phyloP scores from a whole-genome alignment of 1,140 invertebrate species.

The Aphidius gifuensis region DNA sequence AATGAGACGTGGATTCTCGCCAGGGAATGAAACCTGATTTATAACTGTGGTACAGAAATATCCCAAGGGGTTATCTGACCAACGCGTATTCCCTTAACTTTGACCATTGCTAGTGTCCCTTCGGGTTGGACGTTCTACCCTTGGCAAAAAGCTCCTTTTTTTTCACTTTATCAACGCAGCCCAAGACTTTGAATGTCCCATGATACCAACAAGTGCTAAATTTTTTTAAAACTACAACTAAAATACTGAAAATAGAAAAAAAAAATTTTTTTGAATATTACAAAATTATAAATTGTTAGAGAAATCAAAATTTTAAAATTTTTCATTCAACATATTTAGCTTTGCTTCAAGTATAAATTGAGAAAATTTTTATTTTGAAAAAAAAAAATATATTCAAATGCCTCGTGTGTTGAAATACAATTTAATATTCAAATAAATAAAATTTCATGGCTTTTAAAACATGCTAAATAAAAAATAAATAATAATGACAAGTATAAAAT shows the following conservation, averaged over 20 bases:
- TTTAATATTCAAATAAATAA: too few relatives aligned
- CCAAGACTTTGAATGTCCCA: constrained; percentile 32
- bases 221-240: constrained; percentile 47
- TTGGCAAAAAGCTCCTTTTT: constrained; percentile 26
- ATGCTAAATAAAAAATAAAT: too few relatives aligned
- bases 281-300: constrained; percentile 19
- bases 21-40: constrained; percentile 53
- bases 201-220: constrained; percentile 51
- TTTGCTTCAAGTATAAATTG: too few relatives aligned
- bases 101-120: constrained; percentile 45
- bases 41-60: constrained; percentile 52
- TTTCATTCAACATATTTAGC: too few relatives aligned
- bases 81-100: constrained; percentile 48
- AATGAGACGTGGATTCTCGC: constrained; percentile 41
- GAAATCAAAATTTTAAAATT: too few relatives aligned
- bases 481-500: too few relatives aligned
- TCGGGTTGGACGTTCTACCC: constrained; percentile 33
- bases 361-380: too few relatives aligned
- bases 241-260: constrained; percentile 13
- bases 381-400: too few relatives aligned
- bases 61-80: constrained; percentile 47
- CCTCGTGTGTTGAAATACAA: too few relatives aligned
- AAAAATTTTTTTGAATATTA: constrained; percentile 46
- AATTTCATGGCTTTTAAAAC: too few relatives aligned
- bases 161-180: constrained; percentile 18